Evolutionary conservation across 2,113 vertebrate species (phyloP).

Genomic region (Nothoprocta perdicaria): DNA sequence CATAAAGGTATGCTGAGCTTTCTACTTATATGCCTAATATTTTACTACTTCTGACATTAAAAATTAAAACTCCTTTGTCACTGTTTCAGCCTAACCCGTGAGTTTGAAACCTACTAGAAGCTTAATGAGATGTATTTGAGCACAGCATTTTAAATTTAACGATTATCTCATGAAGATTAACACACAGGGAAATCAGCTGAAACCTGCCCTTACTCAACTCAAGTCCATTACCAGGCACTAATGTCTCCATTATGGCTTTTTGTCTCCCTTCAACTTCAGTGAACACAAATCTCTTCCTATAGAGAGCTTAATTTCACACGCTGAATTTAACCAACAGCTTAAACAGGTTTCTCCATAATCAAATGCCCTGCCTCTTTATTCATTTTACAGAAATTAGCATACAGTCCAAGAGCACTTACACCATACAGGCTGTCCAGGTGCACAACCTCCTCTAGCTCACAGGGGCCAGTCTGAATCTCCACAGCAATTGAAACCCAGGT

Average conservation of each 20-base stretch:
- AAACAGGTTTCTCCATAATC: background rate
- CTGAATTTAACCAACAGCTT: background rate
- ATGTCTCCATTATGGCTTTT: background rate
- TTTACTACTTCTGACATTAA: background rate
- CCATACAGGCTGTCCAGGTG: background rate
- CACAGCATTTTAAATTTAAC: background rate
- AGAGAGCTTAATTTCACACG: background rate
- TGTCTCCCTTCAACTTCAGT: background rate
- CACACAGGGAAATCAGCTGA: background rate
- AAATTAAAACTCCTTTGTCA: background rate
- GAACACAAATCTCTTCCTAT: background rate
- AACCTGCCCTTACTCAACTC: background rate
- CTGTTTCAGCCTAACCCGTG: background rate
- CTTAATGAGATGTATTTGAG: background rate
- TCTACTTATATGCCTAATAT: rapidly evolving
- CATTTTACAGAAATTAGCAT: background rate
- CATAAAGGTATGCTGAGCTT: background rate
- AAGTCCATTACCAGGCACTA: background rate
- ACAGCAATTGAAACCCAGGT: background rate
- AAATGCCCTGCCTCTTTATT: background rate
- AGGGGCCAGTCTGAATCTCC: background rate
- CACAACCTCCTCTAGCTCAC: background rate
- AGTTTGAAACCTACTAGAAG: background rate
- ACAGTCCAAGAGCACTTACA: background rate
- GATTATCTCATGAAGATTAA: background rate